These are phyloP conservation scores for Netelia inedita DNA, from an alignment of 2,888 invertebrate species.

Conservation along the genomic window DNA sequence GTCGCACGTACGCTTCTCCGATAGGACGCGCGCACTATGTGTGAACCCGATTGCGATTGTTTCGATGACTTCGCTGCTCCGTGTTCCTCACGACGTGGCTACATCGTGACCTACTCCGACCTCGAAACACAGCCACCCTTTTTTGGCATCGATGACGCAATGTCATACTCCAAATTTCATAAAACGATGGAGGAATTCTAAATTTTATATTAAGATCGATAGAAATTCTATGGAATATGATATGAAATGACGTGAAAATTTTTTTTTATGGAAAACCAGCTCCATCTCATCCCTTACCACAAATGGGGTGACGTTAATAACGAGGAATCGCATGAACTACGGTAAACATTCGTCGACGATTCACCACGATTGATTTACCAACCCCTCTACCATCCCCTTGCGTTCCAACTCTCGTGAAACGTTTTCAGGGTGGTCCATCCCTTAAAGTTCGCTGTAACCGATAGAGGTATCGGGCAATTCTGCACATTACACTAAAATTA, in stretches of 20 bases:
- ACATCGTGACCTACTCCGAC: constrained; percentile 8
- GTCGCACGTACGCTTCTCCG: not conserved
- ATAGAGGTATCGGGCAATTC: not conserved
- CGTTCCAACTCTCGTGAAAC: not conserved
- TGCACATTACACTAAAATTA: too few relatives aligned
- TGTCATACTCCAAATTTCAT: not conserved
- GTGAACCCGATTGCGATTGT: constrained; percentile 38
- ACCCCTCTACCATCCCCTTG: constrained; percentile 31
- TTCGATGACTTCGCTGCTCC: constrained; percentile 48
- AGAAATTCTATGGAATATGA: too few relatives aligned
- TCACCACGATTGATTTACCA: constrained; percentile 45
- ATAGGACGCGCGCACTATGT: not conserved
- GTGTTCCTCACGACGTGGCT: not conserved
- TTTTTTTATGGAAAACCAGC: too few relatives aligned
- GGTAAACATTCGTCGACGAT: constrained; percentile 16
- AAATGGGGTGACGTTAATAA: not conserved
- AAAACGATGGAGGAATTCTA: not conserved
- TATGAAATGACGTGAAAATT: too few relatives aligned
- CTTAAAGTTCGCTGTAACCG: not conserved
- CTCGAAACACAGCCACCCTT: not conserved
- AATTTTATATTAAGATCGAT: too few relatives aligned
- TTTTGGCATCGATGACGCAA: not conserved
- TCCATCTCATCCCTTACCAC: not conserved
- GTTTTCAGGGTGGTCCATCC: not conserved
- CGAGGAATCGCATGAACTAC: not conserved